Base-by-base conservation (phyloP, 30 jellyfish, hydroid and myxozoan species). In the Hydractinia symbiolongicarpus region DNA sequence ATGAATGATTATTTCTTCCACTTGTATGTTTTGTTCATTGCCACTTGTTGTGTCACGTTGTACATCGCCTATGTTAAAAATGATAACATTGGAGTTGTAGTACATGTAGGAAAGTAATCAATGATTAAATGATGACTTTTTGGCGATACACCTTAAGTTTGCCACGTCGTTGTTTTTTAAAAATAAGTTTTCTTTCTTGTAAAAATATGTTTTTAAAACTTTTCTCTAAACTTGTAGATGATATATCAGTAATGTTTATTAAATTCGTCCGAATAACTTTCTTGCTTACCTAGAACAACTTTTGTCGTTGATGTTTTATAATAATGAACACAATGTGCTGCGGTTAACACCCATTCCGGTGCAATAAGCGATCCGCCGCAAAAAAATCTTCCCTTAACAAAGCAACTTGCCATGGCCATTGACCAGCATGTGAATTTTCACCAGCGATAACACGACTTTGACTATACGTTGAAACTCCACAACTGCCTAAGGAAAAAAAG, bases 321-420 rank as follows among this genome's bases (percentile, higher is more conserved):
- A 30, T 30, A 30, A 53, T 66, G 76, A 9, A 76, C 50, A 44
- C 86, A 79, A 61, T 79, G 86, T 13, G 86, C 86, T 13, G 86
- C 86, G 2, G 86, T 81, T 44, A 81, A 16, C n/a, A 81, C 79
- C 88, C 88, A 81, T 14, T 81, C 55, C 16, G 50, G 69, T 15
- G 86, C 44, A 14, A 81, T 81, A 50, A 81, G 88, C 7, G 88
- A 14, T 15, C 87, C 88, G 14, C 88, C 88, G 21, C 88, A 81
- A 67, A 44, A 19, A 4, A 15, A 53, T 30, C 86, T 44, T 17
- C 74, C 74, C 15, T 62, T 8, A 10, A 50, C 88, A 81, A 17
- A 51, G 5, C 51, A 20, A 4, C 78, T 20, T 67, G 87, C 88
- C 88, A 81, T 5, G 88, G 88, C 88, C 88, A 81, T n/a, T 86